Conservation (phyloP, 2,113 vertebrate species). For the Amphiprion ocellaris region DNA sequence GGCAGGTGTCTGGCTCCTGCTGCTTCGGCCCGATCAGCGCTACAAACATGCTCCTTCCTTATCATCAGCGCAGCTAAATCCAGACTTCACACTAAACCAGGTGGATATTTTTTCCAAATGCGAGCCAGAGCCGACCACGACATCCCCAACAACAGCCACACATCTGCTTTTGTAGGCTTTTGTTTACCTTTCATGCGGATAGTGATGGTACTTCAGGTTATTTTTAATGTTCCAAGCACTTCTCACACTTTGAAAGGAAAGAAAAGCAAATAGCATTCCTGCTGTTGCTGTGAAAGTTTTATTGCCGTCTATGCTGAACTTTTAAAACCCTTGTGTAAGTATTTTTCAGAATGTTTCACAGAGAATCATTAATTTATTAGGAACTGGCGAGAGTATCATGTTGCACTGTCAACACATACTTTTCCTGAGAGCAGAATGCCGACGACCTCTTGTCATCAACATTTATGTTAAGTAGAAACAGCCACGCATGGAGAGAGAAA, state of each 20-base stretch:
- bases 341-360: slow-evolving; percentile 21
- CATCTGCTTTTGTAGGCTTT: not conserved
- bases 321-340: slow-evolving; percentile 15
- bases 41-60: slow-evolving; percentile 13
- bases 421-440: slow-evolving; percentile 35
- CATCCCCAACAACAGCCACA: not conserved
- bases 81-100: not conserved
- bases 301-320: not conserved
- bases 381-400: slow-evolving; percentile 13
- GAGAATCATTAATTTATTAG: slow-evolving; percentile 42
- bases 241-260: not conserved
- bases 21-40: not conserved
- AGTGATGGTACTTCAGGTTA: not conserved
- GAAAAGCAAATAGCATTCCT: slow-evolving; percentile 8
- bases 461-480: slow-evolving; percentile 38
- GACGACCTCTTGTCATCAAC: slow-evolving; percentile 26
- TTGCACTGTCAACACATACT: slow-evolving; percentile 46
- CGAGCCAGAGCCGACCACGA: not conserved
- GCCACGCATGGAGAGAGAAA: not conserved
- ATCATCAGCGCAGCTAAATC: slow-evolving; percentile 9
- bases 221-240: not conserved
- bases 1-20: slow-evolving; percentile 24
- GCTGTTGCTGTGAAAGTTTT: not conserved
- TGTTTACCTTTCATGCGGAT: not conserved
- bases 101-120: not conserved